Percentiles rank a stretch among this genome's conserved stretches.
These are phyloP conservation scores for Channa striata DNA, from an alignment of 2,797 vertebrate species.

Conservation along the genomic window DNA sequence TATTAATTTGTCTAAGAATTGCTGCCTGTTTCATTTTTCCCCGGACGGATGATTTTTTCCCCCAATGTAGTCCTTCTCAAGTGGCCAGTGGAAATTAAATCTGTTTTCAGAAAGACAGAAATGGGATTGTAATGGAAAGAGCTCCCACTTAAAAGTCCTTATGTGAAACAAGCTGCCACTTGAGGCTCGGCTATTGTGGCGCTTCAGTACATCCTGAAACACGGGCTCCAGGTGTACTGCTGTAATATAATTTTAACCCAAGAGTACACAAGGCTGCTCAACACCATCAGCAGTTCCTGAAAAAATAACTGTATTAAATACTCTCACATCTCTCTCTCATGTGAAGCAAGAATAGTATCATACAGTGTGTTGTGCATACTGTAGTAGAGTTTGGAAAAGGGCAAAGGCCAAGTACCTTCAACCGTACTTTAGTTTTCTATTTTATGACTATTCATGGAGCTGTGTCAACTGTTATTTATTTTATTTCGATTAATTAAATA, in stretches of 20 bases:
- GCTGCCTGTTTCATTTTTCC: slow-evolving; percentile 15
- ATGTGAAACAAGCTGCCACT: slow-evolving; percentile 24
- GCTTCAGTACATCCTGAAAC: slow-evolving; percentile 21
- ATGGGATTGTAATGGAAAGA: slow-evolving; percentile 41
- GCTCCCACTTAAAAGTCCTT: slow-evolving; percentile 12
- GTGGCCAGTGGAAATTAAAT: slow-evolving; percentile 56
- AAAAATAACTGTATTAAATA: slow-evolving; percentile 18
- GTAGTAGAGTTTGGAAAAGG: not conserved
- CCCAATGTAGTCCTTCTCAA: slow-evolving; percentile 39
- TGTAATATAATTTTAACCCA: slow-evolving; percentile 32
- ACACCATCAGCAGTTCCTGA: not conserved
- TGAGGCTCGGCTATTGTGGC: slow-evolving; percentile 10
- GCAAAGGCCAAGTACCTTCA: not conserved
- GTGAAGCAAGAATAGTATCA: not conserved
- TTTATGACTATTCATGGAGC: not conserved
- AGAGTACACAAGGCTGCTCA: slow-evolving; percentile 14
- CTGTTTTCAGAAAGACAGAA: slow-evolving; percentile 20
- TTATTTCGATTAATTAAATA: not conserved
- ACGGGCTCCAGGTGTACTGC: slow-evolving; percentile 25
- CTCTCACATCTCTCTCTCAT: not conserved
- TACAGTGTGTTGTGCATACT: not conserved
- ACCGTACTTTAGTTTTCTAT: not conserved
- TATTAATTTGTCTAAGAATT: not conserved
- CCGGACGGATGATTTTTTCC: not conserved
- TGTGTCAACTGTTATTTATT: not conserved